phyloP scores from a whole-genome alignment of 2,797 vertebrate genomes.

The Salarias fasciatus region DNA sequence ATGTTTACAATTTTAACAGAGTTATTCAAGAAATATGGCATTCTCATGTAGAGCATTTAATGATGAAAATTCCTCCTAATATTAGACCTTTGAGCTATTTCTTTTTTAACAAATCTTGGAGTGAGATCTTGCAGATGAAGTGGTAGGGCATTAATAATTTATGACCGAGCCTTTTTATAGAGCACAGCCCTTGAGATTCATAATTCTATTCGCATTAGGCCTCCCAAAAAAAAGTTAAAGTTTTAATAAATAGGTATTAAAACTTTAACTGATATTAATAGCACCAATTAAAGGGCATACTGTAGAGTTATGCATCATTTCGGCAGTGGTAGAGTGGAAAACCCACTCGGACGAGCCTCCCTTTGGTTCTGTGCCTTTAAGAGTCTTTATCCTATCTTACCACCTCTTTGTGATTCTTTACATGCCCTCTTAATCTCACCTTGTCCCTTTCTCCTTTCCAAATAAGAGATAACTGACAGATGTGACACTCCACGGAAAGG shows the following conservation, averaged over 20 bases:
- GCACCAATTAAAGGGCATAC: conserved; percentile 78
- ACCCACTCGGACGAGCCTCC: conserved; percentile 56
- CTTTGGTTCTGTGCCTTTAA: conserved; percentile 42
- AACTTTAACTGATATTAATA: conserved; percentile 88
- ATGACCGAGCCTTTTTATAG: conserved; percentile 84
- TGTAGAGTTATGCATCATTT: conserved; percentile 78
- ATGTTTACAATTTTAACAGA: conserved; percentile 45
- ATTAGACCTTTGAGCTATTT: conserved; percentile 80
- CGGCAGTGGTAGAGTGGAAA: conserved; percentile 66
- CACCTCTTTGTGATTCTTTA: conserved; percentile 6
- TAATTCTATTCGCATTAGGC: conserved; percentile 81
- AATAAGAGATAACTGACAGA: conserved; percentile 33
- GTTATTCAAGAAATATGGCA: conserved; percentile 61
- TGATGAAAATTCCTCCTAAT: conserved; percentile 72
- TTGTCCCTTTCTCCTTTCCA: conserved; percentile 52
- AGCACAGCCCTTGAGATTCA: conserved; percentile 79
- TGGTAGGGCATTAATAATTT: conserved; percentile 82
- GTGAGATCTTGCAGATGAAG: conserved; percentile 79
- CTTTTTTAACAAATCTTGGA: conserved; percentile 77
- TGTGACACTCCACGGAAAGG: conserved; percentile 20
- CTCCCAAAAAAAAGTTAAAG: conserved; percentile 70
- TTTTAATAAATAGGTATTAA: conserved; percentile 86
- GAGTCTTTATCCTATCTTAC: conserved; percentile 17
- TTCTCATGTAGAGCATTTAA: conserved; percentile 62
- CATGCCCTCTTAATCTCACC: conserved; percentile 24